These are phyloP conservation scores for Malachius bipustulatus DNA, from an alignment of 2,888 invertebrate genomes.

Conservation along the genomic window DNA sequence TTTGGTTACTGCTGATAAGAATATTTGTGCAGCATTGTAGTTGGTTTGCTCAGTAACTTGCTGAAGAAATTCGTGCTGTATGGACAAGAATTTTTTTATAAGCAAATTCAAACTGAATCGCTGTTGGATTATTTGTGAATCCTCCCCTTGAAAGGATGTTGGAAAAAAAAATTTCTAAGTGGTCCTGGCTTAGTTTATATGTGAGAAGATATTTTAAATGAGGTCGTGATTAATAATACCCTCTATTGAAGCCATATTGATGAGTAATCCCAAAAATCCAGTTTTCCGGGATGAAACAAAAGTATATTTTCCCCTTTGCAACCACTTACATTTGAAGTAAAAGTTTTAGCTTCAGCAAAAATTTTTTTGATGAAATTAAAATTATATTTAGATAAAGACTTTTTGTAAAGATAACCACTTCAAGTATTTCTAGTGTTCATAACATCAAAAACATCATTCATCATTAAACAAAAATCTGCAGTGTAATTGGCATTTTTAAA, in stretches of 20 bases:
- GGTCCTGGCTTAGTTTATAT: too few species aligned
- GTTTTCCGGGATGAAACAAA: too few species aligned
- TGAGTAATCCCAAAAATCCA: too few species aligned
- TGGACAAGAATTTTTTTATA: slow-evolving; percentile 19
- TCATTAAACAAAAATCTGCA: slow-evolving; percentile 17
- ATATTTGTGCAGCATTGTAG: too few species aligned
- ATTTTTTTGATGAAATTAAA: background rate
- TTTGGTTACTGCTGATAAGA: too few species aligned
- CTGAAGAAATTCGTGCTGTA: slow-evolving; percentile 6
- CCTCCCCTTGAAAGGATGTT: too few species aligned
- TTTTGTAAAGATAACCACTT: background rate
- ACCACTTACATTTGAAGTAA: slow-evolving; percentile 8
- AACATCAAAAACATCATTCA: slow-evolving; percentile 21
- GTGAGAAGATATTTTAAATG: slow-evolving; percentile 11
- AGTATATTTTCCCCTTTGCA: slow-evolving; percentile 13
- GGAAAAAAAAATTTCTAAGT: too few species aligned
- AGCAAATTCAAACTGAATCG: slow-evolving; percentile 16
- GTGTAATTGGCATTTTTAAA: slow-evolving; percentile 17
- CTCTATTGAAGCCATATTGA: too few species aligned
- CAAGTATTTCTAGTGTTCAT: slow-evolving; percentile 16
- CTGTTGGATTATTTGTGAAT: too few species aligned
- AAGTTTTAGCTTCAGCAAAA: background rate
- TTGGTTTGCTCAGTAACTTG: too few species aligned
- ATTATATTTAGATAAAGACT: slow-evolving; percentile 5
- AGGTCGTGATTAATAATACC: too few species aligned